Evolutionary conservation across 2,113 vertebrate genomes (phyloP).

Genomic region (Catagonus wagneri): DNA sequence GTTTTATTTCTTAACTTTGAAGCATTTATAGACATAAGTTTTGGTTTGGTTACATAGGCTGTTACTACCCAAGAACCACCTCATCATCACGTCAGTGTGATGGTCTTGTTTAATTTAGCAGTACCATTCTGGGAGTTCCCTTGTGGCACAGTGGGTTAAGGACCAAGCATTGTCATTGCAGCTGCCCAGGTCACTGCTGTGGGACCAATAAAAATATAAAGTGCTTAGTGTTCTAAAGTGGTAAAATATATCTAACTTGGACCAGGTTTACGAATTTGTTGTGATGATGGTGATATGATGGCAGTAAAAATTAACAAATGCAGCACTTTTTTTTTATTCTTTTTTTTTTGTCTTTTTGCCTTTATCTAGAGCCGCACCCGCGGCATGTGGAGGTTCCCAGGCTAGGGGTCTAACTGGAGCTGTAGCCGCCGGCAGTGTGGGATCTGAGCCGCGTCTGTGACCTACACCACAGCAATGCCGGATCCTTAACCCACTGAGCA

Average conservation of each 20-base stretch:
- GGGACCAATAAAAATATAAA: neutral
- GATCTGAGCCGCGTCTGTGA: too few relatives aligned
- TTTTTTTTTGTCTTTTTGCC: too few relatives aligned
- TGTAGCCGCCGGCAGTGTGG: too few relatives aligned
- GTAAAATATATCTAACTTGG: conserved; percentile 1
- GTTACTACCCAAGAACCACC: neutral
- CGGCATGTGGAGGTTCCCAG: too few relatives aligned
- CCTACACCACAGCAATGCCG: too few relatives aligned
- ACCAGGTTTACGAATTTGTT: neutral
- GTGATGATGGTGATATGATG: neutral
- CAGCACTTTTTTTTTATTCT: too few relatives aligned
- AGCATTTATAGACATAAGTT: neutral
- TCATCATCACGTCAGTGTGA: neutral
- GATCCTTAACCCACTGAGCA: too few relatives aligned
- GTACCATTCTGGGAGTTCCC: neutral
- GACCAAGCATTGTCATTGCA: too few relatives aligned
- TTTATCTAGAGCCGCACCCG: too few relatives aligned
- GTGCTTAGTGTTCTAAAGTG: neutral
- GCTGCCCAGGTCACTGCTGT: too few relatives aligned
- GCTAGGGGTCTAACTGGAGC: too few relatives aligned
- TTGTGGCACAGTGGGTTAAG: too few relatives aligned
- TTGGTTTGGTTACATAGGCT: neutral
- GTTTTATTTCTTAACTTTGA: neutral
- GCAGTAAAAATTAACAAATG: conserved; percentile 69
- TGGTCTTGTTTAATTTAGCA: conserved; percentile 2